phyloP scores from a whole-genome alignment of 2,113 vertebrate species.

The Anarhynchus alexandrinus region DNA sequence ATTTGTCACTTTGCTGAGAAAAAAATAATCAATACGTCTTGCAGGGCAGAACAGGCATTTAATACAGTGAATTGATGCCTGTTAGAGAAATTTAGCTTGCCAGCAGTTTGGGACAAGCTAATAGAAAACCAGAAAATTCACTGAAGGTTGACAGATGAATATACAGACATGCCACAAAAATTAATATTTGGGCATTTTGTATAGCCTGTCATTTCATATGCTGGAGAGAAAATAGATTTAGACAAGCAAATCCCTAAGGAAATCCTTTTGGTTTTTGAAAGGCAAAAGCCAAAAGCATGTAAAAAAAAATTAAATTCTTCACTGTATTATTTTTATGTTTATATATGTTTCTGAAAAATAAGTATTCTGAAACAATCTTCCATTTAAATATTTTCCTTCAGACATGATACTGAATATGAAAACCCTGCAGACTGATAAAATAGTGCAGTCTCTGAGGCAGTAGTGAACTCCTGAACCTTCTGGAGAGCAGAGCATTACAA shows the following conservation, averaged over 20 bases:
- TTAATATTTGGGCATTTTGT: slow-evolving; percentile 69
- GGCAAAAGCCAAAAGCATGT: slow-evolving; percentile 18
- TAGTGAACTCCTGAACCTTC: background rate
- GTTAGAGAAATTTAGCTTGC: slow-evolving; percentile 77
- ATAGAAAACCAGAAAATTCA: slow-evolving; percentile 76
- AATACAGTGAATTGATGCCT: slow-evolving; percentile 74
- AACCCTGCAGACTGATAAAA: background rate
- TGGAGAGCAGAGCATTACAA: background rate
- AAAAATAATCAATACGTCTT: slow-evolving; percentile 80
- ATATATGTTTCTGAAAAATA: background rate
- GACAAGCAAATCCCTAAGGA: slow-evolving; percentile 58
- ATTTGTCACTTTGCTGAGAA: slow-evolving; percentile 76
- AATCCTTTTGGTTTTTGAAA: slow-evolving; percentile 25
- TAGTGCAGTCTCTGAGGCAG: background rate
- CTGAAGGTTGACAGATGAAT: slow-evolving; percentile 70
- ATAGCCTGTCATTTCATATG: slow-evolving; percentile 70
- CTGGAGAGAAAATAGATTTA: slow-evolving; percentile 65
- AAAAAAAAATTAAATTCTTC: background rate
- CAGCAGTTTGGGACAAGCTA: slow-evolving; percentile 73
- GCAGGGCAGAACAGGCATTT: slow-evolving; percentile 75
- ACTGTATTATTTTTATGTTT: background rate
- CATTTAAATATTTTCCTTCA: background rate
- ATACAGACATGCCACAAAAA: slow-evolving; percentile 68
- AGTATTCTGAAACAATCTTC: background rate
- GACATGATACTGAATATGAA: background rate